A percentile compares a stretch with the other conserved stretches of the same genome.
Evolutionary conservation across 2,888 invertebrate species (phyloP).

Genomic region (Heteropelma amictum): DNA sequence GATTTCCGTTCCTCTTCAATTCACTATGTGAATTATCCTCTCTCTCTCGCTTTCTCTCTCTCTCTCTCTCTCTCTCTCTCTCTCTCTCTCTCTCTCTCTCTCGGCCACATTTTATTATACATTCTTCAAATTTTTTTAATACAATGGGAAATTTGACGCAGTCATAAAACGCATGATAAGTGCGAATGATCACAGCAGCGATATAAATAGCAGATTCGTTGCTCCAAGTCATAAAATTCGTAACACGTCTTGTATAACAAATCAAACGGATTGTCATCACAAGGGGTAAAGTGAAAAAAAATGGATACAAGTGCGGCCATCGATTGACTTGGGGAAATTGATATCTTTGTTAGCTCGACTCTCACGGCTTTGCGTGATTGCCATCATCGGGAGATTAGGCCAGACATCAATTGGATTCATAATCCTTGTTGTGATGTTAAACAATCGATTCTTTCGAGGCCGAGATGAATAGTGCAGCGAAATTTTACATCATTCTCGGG

Average conservation of each 20-base stretch:
- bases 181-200: conserved; percentile 23
- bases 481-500: background rate
- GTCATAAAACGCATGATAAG: conserved; percentile 47
- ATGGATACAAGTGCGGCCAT: conserved; percentile 8
- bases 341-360: background rate
- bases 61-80: conserved; percentile 51
- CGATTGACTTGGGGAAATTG: conserved; percentile 17
- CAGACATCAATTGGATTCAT: too few species aligned
- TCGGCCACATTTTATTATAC: conserved; percentile 57
- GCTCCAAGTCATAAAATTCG: conserved; percentile 49
- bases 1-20: conserved; percentile 65
- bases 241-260: conserved; percentile 54
- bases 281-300: conserved; percentile 4
- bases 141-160: conserved; percentile 51
- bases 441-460: too few species aligned
- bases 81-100: conserved; percentile 49
- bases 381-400: background rate
- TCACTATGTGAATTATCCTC: conserved; percentile 66
- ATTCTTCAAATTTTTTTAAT: conserved; percentile 54
- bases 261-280: conserved; percentile 50
- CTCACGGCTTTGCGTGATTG: background rate
- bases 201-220: conserved; percentile 4
- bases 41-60: conserved; percentile 26
- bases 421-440: too few species aligned
- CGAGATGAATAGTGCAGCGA: too few species aligned